phyloP scores from a whole-genome alignment of 2,113 vertebrate species.

The Zapornia atra region DNA sequence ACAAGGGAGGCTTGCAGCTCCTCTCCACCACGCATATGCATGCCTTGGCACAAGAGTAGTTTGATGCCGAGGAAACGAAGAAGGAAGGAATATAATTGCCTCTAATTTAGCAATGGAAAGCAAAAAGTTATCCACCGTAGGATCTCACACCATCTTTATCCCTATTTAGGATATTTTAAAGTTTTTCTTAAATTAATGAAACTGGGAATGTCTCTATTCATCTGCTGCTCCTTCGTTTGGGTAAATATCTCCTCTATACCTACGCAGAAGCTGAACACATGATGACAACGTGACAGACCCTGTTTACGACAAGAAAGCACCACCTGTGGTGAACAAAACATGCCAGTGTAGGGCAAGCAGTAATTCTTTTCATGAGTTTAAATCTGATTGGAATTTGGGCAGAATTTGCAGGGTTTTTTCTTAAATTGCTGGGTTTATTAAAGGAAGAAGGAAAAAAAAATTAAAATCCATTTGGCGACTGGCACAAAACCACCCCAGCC shows the following conservation, averaged over 20 bases:
- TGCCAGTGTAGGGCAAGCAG: background rate
- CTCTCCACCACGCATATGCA: background rate
- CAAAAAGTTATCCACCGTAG: background rate
- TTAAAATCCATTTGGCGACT: background rate
- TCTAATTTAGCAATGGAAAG: background rate
- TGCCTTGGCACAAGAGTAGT: background rate
- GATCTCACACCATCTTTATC: background rate
- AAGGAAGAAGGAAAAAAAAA: background rate
- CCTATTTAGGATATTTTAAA: background rate
- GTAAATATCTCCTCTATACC: background rate
- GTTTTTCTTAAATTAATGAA: background rate
- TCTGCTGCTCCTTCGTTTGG: background rate
- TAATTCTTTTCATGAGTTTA: constrained; percentile 48
- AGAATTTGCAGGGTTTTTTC: constrained; percentile 27
- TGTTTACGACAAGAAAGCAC: background rate
- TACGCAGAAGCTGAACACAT: background rate
- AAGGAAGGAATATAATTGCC: background rate
- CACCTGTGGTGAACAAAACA: constrained; percentile 29
- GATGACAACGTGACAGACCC: constrained; percentile 4
- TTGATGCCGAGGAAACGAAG: background rate
- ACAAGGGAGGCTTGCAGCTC: constrained; percentile 10
- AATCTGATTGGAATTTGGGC: constrained; percentile 1
- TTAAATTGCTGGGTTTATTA: background rate
- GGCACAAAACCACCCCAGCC: background rate
- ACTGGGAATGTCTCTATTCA: background rate